phyloP scores from a whole-genome alignment of 2,888 invertebrate genomes.

The Dynastes maya region DNA sequence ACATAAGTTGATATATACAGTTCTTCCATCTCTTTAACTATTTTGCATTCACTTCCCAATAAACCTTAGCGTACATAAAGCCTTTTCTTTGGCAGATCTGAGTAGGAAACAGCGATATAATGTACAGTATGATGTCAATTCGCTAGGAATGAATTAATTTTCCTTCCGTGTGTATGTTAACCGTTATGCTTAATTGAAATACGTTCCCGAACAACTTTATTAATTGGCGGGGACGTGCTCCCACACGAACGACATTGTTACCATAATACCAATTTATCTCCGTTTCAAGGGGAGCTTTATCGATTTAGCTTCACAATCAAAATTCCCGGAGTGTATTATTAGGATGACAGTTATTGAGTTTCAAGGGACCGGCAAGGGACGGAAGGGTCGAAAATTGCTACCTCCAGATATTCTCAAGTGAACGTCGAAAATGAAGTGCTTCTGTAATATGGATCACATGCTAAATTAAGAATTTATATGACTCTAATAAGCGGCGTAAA shows the following conservation, averaged over 20 bases:
- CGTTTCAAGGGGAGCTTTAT: not conserved
- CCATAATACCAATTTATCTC: constrained; percentile 11
- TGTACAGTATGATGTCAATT: not conserved
- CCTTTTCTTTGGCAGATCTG: too few species aligned
- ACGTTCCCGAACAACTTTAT: constrained; percentile 8
- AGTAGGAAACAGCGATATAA: too few species aligned
- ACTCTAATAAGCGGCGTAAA: too few species aligned
- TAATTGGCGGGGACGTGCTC: constrained; percentile 13
- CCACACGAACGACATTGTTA: constrained; percentile 20
- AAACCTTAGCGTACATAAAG: too few species aligned
- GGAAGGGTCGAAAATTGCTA: not conserved
- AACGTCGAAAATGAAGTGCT: not conserved
- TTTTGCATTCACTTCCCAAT: too few species aligned
- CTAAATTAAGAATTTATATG: too few species aligned
- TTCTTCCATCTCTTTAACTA: too few species aligned
- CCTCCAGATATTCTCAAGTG: not conserved
- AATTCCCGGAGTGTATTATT: not conserved
- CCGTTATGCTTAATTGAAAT: constrained; percentile 7
- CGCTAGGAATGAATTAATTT: not conserved
- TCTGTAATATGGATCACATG: not conserved
- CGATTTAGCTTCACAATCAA: constrained; percentile 18
- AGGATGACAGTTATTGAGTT: constrained; percentile 10
- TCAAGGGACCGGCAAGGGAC: not conserved
- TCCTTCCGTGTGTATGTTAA: not conserved
- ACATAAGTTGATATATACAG: too few species aligned